Base-by-base conservation (phyloP, 2,113 vertebrate genomes). In the Caranx ignobilis region DNA sequence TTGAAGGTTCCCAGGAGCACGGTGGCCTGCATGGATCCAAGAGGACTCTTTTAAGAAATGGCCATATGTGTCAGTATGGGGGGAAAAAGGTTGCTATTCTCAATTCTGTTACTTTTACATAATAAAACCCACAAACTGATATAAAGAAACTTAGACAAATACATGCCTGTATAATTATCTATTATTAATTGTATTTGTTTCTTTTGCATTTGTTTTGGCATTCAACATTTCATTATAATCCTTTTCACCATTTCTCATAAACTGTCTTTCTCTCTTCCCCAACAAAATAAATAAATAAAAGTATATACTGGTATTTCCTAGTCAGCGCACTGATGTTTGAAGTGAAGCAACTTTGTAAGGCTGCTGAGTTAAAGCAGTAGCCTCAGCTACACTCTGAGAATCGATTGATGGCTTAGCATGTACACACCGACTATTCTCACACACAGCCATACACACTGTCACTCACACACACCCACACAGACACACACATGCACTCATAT, bases 331-430 rank as follows among this genome's bases (percentile, higher is more conserved):
- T 47, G 43, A 71, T 60, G 68, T 89, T 84, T 82, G 80, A 86
- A 87, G 89, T 81, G 32, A 69, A 77, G 82, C 61, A 85, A 82
- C 64, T 85, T 81, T 78, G 50, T 52, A 60, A 83, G 65, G 79
- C 79, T 67, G 67, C 70, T 68, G 68, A 86, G 77, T 76, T 82
- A 75, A 88, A 79, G 83, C 79, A 65, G 77, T 37, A 75, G 71
- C 79, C 82, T 79, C 60, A 75, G 76, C 69, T 75, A 57, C 78
- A 82, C 79, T 83, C 70, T 70, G 59, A 82, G 34, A 90, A 87
- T 84, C 62, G 74, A 90, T 73, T 84, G 86, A 85, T 85, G 78
- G 78, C 79, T 82, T 76, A 78, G 57, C 80, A 79, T 87, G 80
- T 82, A 67, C 34, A 12, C 73, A 76, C 65, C 76, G 63, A 69